phyloP scores from a whole-genome alignment of 2,888 invertebrate genomes.

The Eupithecia centaureata region DNA sequence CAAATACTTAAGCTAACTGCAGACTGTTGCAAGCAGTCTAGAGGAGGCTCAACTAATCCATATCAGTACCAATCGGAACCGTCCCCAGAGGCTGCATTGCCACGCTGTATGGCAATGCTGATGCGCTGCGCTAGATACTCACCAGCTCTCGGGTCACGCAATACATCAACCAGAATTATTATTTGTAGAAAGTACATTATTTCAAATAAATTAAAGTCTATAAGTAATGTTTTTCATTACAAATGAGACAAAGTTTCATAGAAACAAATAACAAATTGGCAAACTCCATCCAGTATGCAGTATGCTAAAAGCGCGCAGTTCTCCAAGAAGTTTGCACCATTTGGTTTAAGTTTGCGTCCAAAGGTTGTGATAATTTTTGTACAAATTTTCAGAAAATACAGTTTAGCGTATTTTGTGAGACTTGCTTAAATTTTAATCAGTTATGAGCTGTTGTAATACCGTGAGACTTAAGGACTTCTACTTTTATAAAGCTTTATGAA shows the following conservation, averaged over 20 bases:
- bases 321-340: conserved; percentile 14
- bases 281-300: conserved; percentile 19
- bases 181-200: background rate
- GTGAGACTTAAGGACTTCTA: background rate
- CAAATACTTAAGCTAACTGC: too few relatives aligned
- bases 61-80: too few relatives aligned
- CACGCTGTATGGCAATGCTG: too few relatives aligned
- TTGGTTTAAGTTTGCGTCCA: conserved; percentile 14
- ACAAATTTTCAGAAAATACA: conserved; percentile 10
- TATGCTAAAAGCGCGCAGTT: conserved; percentile 16
- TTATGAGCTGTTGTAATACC: background rate
- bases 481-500: background rate
- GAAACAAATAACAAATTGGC: conserved; percentile 16
- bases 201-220: background rate
- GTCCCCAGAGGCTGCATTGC: too few relatives aligned
- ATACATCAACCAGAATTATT: too few relatives aligned
- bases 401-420: background rate
- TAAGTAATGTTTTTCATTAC: background rate
- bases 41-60: too few relatives aligned
- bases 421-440: conserved; percentile 2
- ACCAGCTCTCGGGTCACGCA: too few relatives aligned
- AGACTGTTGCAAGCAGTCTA: too few relatives aligned
- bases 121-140: too few relatives aligned
- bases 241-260: conserved; percentile 6
- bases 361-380: conserved; percentile 17